These are phyloP conservation scores for Unio pictorum DNA, from an alignment of 2,888 invertebrate species.

Conservation along the genomic window DNA sequence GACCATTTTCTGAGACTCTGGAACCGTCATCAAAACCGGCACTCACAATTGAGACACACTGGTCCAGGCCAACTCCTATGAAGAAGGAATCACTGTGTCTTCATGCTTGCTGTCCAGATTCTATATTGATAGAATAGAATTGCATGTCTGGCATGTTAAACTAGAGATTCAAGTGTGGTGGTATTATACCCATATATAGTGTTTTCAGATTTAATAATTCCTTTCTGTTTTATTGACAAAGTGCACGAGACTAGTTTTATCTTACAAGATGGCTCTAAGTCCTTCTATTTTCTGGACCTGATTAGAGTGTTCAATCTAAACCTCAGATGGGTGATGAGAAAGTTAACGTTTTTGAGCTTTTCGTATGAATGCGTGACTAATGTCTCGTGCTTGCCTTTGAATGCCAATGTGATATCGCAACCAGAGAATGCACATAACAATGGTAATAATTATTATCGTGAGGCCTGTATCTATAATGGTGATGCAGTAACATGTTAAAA, in stretches of 20 bases:
- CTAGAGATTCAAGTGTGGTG: neutral
- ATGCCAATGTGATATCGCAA: neutral
- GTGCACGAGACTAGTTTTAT: neutral
- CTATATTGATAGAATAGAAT: neutral
- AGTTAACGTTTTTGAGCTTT: neutral
- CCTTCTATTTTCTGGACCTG: neutral
- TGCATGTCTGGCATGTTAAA: neutral
- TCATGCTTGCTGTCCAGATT: neutral
- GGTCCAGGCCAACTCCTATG: no score
- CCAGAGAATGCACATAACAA: neutral
- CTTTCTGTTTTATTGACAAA: neutral
- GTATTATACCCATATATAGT: neutral
- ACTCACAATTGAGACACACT: no score
- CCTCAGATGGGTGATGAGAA: neutral
- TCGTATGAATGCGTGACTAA: neutral
- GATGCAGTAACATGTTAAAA: no score
- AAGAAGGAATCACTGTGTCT: no score
- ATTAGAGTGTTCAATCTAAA: no score
- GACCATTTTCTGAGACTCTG: no score
- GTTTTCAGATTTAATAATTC: neutral
- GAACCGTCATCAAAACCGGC: no score
- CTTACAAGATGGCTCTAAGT: neutral
- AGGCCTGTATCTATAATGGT: no score
- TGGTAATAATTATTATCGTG: no score
- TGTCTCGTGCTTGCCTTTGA: neutral